Conservation (phyloP, 2,888 invertebrate species). For the Eupelmus urozonus region DNA sequence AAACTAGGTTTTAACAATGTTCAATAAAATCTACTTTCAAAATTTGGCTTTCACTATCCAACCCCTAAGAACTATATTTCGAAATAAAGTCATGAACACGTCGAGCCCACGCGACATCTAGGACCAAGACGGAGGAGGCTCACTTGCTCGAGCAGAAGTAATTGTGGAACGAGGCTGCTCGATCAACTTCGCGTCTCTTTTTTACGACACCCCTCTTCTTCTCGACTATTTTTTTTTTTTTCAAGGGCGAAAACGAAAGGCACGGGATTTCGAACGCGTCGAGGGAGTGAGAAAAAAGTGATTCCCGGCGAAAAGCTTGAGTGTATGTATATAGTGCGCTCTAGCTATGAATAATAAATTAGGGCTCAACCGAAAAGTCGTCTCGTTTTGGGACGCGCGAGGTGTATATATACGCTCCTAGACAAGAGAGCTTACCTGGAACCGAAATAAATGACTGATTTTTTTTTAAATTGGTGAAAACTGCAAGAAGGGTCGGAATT, state of each 20-base stretch:
- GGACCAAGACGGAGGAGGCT: conserved; percentile 55
- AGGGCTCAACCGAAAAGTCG: conserved; percentile 47
- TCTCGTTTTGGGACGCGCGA: conserved; percentile 5
- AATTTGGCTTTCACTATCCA: too few relatives aligned
- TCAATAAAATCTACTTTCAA: too few relatives aligned
- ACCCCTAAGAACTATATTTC: too few relatives aligned
- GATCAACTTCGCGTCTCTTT: conserved; percentile 61
- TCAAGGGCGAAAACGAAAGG: neutral
- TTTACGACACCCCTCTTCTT: conserved; percentile 49
- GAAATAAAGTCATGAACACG: conserved; percentile 45
- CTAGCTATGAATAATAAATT: conserved; percentile 52
- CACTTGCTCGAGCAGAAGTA: conserved; percentile 66
- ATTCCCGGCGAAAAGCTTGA: conserved; percentile 24
- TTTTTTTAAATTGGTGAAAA: too few relatives aligned
- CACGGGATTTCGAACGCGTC: neutral
- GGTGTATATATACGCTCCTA: neutral
- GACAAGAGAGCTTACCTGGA: conserved; percentile 6
- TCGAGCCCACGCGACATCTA: conserved; percentile 16
- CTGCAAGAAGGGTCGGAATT: too few relatives aligned
- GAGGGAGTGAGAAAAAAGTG: conserved; percentile 20
- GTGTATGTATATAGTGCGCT: neutral
- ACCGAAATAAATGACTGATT: conserved; percentile 26
- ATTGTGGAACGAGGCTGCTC: conserved; percentile 66
- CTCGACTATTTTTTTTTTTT: conserved; percentile 3
- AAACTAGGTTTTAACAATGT: too few relatives aligned